Percentiles rank a stretch among this genome's conserved stretches.
Evolutionary conservation across 2,888 invertebrate genomes (phyloP).

Genomic region (Melolontha melolontha): DNA sequence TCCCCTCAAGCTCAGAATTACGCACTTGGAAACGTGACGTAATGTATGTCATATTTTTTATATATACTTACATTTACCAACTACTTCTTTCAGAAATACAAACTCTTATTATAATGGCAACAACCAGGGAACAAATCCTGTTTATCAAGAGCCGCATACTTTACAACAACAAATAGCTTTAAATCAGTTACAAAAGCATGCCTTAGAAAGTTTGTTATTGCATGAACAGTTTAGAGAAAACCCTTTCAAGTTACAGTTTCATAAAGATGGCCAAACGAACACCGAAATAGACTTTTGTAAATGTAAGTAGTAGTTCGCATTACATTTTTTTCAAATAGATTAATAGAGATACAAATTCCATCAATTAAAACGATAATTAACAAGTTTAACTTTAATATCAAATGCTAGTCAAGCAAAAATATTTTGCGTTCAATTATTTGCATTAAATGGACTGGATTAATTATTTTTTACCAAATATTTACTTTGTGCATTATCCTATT

Average conservation of each 20-base stretch:
- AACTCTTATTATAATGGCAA: not conserved
- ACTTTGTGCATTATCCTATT: too few species aligned
- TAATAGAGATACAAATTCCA: too few species aligned
- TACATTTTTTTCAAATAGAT: not conserved
- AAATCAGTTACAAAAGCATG: slow-evolving; percentile 50
- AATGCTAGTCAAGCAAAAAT: too few species aligned
- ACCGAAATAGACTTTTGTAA: slow-evolving; percentile 44
- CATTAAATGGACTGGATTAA: too few species aligned
- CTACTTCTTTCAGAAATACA: slow-evolving; percentile 9
- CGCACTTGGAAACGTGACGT: slow-evolving; percentile 35
- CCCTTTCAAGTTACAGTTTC: slow-evolving; percentile 54
- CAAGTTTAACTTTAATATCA: too few species aligned
- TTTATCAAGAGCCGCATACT: slow-evolving; percentile 31
- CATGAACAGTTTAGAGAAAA: slow-evolving; percentile 50
- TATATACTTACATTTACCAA: not conserved
- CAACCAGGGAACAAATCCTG: not conserved
- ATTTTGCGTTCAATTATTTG: too few species aligned
- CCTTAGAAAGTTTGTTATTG: slow-evolving; percentile 50
- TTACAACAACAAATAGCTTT: slow-evolving; percentile 51
- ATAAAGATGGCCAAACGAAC: slow-evolving; percentile 52
- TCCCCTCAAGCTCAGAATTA: slow-evolving; percentile 32
- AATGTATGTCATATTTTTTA: slow-evolving; percentile 9
- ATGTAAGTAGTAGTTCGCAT: not conserved
- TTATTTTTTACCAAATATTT: too few species aligned
- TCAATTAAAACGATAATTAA: too few species aligned